These are phyloP conservation scores for Andrena trimmerana DNA, from an alignment of 2,888 invertebrate species.

Conservation along the genomic window DNA sequence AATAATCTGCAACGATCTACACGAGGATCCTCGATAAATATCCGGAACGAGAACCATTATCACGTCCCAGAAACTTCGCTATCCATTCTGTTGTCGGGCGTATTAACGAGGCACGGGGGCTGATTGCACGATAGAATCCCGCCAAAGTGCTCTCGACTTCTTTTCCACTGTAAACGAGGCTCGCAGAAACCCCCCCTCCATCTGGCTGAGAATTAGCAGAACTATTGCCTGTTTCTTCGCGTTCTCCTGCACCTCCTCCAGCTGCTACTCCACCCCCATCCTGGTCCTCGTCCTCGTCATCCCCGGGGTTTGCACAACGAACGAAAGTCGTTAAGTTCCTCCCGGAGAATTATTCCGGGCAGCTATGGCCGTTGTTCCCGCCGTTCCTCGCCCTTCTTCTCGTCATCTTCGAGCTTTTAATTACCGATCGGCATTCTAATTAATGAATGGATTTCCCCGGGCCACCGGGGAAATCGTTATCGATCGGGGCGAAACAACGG, in stretches of 20 bases:
- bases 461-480: slow-evolving; percentile 72
- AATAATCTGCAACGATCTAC: slow-evolving; percentile 48
- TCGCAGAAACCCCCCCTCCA: slow-evolving; percentile 24
- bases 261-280: slow-evolving; percentile 20
- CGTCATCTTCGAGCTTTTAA: slow-evolving; percentile 78
- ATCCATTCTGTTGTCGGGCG: slow-evolving; percentile 45
- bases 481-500: slow-evolving; percentile 65
- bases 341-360: slow-evolving; percentile 70
- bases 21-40: slow-evolving; percentile 55
- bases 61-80: slow-evolving; percentile 57
- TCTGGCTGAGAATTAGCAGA: slow-evolving; percentile 60
- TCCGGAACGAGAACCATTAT: slow-evolving; percentile 59
- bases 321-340: slow-evolving; percentile 73
- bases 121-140: slow-evolving; percentile 47
- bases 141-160: slow-evolving; percentile 60
- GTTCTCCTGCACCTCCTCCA: slow-evolving; percentile 20
- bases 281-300: slow-evolving; percentile 14
- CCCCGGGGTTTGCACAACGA: slow-evolving; percentile 47
- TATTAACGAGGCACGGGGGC: slow-evolving; percentile 61
- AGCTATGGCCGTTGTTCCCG: slow-evolving; percentile 8
- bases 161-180: slow-evolving; percentile 60
- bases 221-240: slow-evolving; percentile 47
- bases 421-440: slow-evolving; percentile 80
- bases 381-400: slow-evolving; percentile 42
- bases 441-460: slow-evolving; percentile 72